Evolutionary conservation across 2,888 invertebrate genomes (phyloP).

Genomic region (Phorcus lineatus): DNA sequence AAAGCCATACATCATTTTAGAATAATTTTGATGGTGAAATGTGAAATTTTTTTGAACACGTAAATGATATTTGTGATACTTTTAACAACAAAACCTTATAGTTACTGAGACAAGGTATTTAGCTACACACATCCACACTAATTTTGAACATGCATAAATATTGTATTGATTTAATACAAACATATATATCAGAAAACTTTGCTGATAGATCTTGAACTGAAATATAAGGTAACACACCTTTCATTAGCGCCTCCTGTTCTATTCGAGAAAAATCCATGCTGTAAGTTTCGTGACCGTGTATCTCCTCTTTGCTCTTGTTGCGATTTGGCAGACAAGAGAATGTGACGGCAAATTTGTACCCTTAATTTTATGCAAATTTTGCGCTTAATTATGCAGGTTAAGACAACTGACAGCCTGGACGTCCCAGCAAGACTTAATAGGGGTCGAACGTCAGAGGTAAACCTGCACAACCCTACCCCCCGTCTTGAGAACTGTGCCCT

Average conservation of each 20-base stretch:
- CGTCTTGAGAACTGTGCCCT: constrained; percentile 23
- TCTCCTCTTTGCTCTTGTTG: neutral
- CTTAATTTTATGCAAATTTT: constrained; percentile 41
- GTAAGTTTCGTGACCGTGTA: neutral
- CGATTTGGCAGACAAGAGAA: neutral
- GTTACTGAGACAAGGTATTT: no score
- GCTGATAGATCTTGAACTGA: neutral
- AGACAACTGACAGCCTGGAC: constrained; percentile 32
- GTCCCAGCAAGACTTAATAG: constrained; percentile 10
- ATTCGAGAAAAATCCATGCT: constrained; percentile 54
- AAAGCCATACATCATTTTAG: no score
- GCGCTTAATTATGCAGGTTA: constrained; percentile 34
- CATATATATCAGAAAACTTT: no score
- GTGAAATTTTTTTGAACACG: no score
- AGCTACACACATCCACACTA: no score
- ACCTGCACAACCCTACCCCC: constrained; percentile 2
- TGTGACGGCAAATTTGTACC: constrained; percentile 25
- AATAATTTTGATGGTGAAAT: no score
- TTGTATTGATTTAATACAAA: no score
- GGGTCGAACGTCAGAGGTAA: constrained; percentile 8
- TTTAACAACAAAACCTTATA: no score
- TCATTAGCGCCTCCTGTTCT: constrained; percentile 61
- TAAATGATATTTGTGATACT: no score
- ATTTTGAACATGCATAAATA: no score
- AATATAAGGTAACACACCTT: constrained; percentile 46